A percentile compares a stretch with the other conserved stretches of the same genome.
Evolutionary conservation across 2,113 vertebrate species (phyloP).

Genomic region (Erythrocercus mccallii): DNA sequence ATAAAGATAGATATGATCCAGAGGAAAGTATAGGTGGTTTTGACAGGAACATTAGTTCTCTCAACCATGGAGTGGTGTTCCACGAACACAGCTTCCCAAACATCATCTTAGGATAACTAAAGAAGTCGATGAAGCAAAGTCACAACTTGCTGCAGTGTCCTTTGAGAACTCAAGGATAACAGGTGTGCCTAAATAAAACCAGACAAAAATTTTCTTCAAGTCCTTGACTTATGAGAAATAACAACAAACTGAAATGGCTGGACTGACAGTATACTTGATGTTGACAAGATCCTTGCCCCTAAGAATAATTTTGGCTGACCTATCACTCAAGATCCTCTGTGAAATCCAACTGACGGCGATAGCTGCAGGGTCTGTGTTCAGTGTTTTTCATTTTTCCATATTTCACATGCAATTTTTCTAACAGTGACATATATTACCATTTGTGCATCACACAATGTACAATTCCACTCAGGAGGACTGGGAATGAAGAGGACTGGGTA

Average conservation of each 20-base stretch:
- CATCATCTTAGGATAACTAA: not conserved
- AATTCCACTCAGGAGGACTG: not conserved
- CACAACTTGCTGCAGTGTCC: not conserved
- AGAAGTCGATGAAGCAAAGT: not conserved
- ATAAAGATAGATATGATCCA: not conserved
- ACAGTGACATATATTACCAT: constrained; percentile 14
- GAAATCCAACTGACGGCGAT: constrained; percentile 22
- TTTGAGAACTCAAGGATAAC: not conserved
- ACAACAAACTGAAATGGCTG: not conserved
- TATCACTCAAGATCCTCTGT: constrained; percentile 18
- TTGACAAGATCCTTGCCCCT: constrained; percentile 12
- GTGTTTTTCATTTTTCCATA: not conserved
- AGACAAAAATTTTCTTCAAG: not conserved
- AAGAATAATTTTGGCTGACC: constrained; percentile 22
- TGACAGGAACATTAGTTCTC: not conserved
- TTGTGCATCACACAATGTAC: not conserved
- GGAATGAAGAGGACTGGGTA: not conserved
- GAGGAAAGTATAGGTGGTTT: not conserved
- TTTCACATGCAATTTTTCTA: constrained; percentile 30
- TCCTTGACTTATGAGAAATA: not conserved
- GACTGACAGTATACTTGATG: not conserved
- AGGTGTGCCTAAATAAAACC: not conserved
- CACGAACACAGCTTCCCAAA: not conserved
- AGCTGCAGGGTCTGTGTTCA: constrained; percentile 21
- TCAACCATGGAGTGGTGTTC: not conserved